Base-by-base conservation (phyloP, 2,797 vertebrate species). In the Hephaestus fuliginosus region DNA sequence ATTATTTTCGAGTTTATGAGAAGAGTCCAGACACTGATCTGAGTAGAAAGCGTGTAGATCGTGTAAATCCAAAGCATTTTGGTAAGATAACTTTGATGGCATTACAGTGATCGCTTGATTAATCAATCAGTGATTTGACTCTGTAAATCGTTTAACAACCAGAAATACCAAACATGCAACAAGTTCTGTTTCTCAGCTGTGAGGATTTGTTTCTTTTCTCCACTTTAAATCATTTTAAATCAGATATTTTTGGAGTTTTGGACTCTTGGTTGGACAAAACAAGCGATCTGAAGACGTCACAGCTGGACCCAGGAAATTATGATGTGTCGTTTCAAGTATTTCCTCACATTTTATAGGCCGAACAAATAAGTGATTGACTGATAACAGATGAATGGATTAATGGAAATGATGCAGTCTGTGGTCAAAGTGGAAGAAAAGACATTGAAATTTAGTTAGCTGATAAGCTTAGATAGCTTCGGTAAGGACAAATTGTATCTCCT, bases 1-100 rank as follows among this genome's bases (percentile, higher is more conserved):
- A 25, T 72, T 57, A 60, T 56, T 62, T 56, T 67, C 2, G 1
- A 52, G 71, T 74, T 74, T 20, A 46, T 51, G 44, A n/a, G 57
- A 33, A 2, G 33, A 46, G n/a, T 53, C 30, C 9, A 56, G 75
- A 73, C 72, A 17, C 46, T 60, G 65, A 64, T 74, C 70, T 20
- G 28, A 68, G 68, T 8, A 15, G 20, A 2, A 30, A 1, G 33
- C 6, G 36, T 33, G 52, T 13, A 28, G 13, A 55, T 56, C 6
- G 36, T 33, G 52, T 13, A 28, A 18, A 55, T 56, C 7, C 20
- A 25, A 33, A 46, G 39, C 14, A n/a, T 10, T 9, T 39, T 39
- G 6, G 4, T 48, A 28, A 36, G 15, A 66, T 5, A 65, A 11
- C 7, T 14, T 39, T 9, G 2, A 44, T 8, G 18, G 28, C 8